Conservation (phyloP, 2,113 vertebrate genomes). For the Centrocercus urophasianus region DNA sequence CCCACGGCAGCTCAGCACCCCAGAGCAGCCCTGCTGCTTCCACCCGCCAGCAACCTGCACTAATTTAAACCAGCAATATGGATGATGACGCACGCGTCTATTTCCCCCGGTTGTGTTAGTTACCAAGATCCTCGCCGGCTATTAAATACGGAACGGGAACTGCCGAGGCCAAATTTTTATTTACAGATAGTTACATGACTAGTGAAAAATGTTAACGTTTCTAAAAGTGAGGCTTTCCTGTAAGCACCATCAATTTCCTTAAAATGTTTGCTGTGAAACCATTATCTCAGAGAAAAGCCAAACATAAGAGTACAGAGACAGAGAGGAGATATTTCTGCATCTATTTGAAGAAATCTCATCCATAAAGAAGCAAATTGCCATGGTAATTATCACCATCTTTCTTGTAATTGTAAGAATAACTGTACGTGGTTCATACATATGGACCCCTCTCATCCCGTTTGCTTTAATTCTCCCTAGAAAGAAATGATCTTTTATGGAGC, state of each 20-base stretch:
- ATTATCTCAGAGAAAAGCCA: slow-evolving; percentile 50
- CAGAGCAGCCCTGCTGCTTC: background rate
- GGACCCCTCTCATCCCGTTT: slow-evolving; percentile 13
- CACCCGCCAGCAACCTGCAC: no score
- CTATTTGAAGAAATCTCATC: slow-evolving; percentile 70
- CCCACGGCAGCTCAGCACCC: no score
- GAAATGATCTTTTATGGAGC: slow-evolving; percentile 60
- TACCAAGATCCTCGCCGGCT: background rate
- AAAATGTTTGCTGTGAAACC: slow-evolving; percentile 55
- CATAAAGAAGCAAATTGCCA: slow-evolving; percentile 73
- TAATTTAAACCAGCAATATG: background rate
- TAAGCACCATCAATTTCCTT: slow-evolving; percentile 63
- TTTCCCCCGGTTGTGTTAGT: background rate
- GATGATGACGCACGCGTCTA: accelerated
- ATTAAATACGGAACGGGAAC: background rate
- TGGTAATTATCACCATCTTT: slow-evolving; percentile 64
- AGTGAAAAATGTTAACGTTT: background rate
- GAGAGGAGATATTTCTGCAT: slow-evolving; percentile 66
- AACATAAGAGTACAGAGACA: slow-evolving; percentile 57
- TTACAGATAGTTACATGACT: background rate
- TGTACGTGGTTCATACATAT: slow-evolving; percentile 46
- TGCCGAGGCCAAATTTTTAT: background rate
- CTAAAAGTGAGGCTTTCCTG: slow-evolving; percentile 18
- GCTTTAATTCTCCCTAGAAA: slow-evolving; percentile 33
- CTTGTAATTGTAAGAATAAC: slow-evolving; percentile 57